Conservation (phyloP, 1,140 invertebrate genomes). For the Drosophila tropicalis region DNA sequence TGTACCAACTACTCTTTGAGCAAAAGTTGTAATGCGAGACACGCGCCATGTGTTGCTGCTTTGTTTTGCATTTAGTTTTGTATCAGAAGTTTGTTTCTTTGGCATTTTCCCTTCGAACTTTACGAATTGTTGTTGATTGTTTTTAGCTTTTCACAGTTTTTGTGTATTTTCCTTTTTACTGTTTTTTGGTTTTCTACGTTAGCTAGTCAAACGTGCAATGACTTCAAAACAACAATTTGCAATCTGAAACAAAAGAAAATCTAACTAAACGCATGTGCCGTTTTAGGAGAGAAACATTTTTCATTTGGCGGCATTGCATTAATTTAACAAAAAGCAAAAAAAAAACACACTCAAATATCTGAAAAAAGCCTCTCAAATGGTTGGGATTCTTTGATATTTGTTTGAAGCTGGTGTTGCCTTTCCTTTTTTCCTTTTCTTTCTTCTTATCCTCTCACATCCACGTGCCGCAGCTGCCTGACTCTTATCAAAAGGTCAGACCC, state of each 20-base stretch:
- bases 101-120: constrained; percentile 42
- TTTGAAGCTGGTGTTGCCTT: constrained; percentile 13
- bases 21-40: constrained; percentile 70
- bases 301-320: neutral
- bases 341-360: neutral
- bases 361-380: neutral
- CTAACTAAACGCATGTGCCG: neutral
- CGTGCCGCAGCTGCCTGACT: neutral
- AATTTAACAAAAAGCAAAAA: neutral
- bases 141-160: constrained; percentile 39
- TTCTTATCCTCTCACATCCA: neutral
- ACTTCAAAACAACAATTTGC: no score
- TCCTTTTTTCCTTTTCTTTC: constrained; percentile 15
- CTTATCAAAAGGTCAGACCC: constrained; percentile 48
- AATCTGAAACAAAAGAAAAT: no score
- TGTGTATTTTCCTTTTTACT: neutral
- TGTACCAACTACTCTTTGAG: constrained; percentile 68
- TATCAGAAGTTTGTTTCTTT: constrained; percentile 43
- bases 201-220: constrained; percentile 52
- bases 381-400: constrained; percentile 54
- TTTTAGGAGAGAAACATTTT: neutral
- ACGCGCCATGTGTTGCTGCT: constrained; percentile 57
- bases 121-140: constrained; percentile 42
- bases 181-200: constrained; percentile 13
- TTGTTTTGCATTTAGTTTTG: constrained; percentile 33